Percentiles rank a stretch among this genome's conserved stretches.
Evolutionary conservation across 2,888 invertebrate genomes (phyloP).

Genomic region (Drosophila greeni): DNA sequence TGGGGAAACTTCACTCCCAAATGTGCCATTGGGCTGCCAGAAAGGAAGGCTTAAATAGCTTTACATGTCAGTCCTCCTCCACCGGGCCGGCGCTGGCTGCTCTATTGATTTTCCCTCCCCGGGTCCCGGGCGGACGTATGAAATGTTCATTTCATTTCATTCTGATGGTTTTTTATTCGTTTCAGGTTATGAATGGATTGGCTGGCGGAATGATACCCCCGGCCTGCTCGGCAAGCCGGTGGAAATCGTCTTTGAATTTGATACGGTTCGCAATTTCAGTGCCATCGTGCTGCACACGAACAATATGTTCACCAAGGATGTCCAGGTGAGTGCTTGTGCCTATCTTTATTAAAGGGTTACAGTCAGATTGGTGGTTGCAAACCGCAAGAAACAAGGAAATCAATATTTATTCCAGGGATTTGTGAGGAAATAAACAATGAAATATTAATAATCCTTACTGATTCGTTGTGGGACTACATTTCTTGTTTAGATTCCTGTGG

Average conservation of each 20-base stretch:
- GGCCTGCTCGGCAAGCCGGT: slow-evolving; percentile 83
- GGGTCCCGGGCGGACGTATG: background rate
- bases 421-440: slow-evolving; percentile 1
- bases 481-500: background rate
- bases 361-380: background rate
- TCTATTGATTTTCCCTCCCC: slow-evolving; percentile 36
- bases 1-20: slow-evolving; percentile 58
- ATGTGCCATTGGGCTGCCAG: slow-evolving; percentile 49
- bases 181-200: slow-evolving; percentile 89
- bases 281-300: slow-evolving; percentile 87
- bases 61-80: slow-evolving; percentile 56
- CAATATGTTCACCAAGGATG: slow-evolving; percentile 87
- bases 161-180: slow-evolving; percentile 36
- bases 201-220: slow-evolving; percentile 86
- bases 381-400: background rate
- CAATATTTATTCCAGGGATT: slow-evolving; percentile 1
- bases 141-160: slow-evolving; percentile 38
- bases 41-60: slow-evolving; percentile 62
- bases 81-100: background rate
- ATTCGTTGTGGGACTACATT: background rate
- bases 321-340: slow-evolving; percentile 81
- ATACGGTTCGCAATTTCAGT: slow-evolving; percentile 87
- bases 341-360: background rate
- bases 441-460: background rate
- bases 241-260: slow-evolving; percentile 89